Evolutionary conservation across 1,140 invertebrate species (phyloP), one percentile per base, ranked within the genome.

Genomic region (Andrena cerasifolii): DNA sequence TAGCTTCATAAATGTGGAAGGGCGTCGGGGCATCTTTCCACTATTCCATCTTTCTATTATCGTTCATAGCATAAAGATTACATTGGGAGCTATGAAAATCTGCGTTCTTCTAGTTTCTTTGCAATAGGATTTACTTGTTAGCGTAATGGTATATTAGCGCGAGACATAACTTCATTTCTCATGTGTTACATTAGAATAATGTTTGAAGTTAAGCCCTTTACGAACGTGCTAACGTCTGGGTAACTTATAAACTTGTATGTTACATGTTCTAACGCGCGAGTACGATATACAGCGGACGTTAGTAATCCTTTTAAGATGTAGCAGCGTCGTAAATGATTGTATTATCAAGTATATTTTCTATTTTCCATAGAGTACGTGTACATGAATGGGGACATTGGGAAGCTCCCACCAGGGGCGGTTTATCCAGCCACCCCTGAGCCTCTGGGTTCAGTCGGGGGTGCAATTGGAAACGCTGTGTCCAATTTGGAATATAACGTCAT

Each of bases 361-460:
- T 36, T 40, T 24, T 80, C 67, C 47, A 14, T 87, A 96, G 95
- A 94, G 89, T 94, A 95, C 93, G 94, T 94, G 94, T 95, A 95
- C 94, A 96, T 96, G 95, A 96, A 96, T 96, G 95, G 95, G 94
- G 95, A 96, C 93, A 94, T 95, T 93, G 94, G 94, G 90, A 95
- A 95, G 93, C 92, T 95, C 92, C 93, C 94, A 93, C 93, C 94
- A 93, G 94, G 94, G 94, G 94, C 94, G 92, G 94, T 94, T 87
- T 94, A 93, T 91, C 89, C 92, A 91, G 91, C 93, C 92, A 93
- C 92, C 93, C 93, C 93, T 93, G 93, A 94, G 89, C 83, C 93
- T 79, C 88, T 93, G 86, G 91, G 90, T 84, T 86, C 87, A 63
- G 82, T 92, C 78, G 85, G 87, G 78, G 85, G 88, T 86, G 87